Evolutionary conservation across 2,888 invertebrate genomes (phyloP), one percentile per base, ranked within the genome.

Genomic region (Conomelus anceps): DNA sequence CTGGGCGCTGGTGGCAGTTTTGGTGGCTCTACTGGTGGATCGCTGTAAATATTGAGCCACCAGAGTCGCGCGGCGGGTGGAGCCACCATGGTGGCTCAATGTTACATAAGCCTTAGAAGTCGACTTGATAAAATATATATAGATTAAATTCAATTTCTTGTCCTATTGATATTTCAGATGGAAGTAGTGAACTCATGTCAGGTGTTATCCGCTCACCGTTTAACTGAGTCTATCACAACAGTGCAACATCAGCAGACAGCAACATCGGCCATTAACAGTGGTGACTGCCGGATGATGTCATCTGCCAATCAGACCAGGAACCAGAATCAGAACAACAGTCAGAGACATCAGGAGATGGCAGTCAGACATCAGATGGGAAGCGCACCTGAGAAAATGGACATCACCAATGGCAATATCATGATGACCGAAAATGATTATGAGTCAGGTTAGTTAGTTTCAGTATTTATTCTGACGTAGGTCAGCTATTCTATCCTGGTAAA

Each of bases 321-420:
- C 88, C 34, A 13, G 24, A 24, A 86, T 22, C 13, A 85, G 23
- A 20, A 84, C 23, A 88, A 84, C 24, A 88, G 22, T 29, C 85
- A 85, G 22, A 88, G 84, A 22, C 24, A 22, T 84, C 88, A 22
- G 23, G 88, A 13, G 63, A 23, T 23, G 88, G 22, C 23, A 85
- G 22, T 17, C 3, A 29, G 26, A 22, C 92, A 92, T 26, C 93
- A 92, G 90, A 93, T 92, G 6, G 94, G 94, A 92, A 95, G 95
- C 91, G 92, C 94, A 88, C 41, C 89, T 13, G 90, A 90, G 34
- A 90, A 90, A 63, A 90, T 90, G 90, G 90, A 90, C 86, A 90
- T 90, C 13, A 90, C 89, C 86, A 90, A 90, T 22, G 89, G 90
- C 22, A 85, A 85, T 85, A 22, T 85, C 11, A 24, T 85, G 0